Base-by-base conservation (phyloP, 2,113 vertebrate genomes). In the Redunca redunca region DNA sequence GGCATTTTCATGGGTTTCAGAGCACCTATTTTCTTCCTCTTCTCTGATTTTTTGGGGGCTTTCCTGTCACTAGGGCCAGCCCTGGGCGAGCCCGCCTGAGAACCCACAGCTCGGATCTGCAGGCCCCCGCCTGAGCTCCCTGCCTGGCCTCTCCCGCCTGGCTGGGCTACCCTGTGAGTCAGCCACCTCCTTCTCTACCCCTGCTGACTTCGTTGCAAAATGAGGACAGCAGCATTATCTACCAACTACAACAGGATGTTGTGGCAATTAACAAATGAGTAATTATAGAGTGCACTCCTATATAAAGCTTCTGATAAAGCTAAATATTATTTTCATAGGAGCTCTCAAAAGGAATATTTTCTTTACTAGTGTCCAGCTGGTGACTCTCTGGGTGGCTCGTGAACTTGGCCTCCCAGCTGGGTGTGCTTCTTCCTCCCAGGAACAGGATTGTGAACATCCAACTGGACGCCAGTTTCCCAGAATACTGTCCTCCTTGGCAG, bases 181-280 rank as follows among this genome's bases (percentile, higher is more conserved):
- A 91, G 82, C n/a, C 67, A 71, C 19, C 64, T 89, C 74, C 26
- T 58, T 9, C 30, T 77, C 43, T 3, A 11, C n/a, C 50, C 43
- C 17, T 78, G 85, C 91, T 85, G 64, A 60, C 46, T 40, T 60
- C 46, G 33, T 36, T 86, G 91, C 84, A 88, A 57, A 84, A 95
- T 43, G 14, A 74, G 25, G 67, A 9, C 50, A 23, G 17, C 17
- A 62, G 78, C 78, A 92, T 86, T 78, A 85, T 13, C 50, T 89
- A 55, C 67, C 33, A 36, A 81, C 85, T 57, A 95, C 85, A 46
- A 86, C 93, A 93, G 91, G 95, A 91, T 95, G 78, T 55, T 30
- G 36, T n/a, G 13, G 57, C 64, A 95, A 95, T 74, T 64, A 89
- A 52, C 82, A 83, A 94, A 67, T 74, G 64, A 85, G 43, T 97